Conservation (phyloP, 2,113 vertebrate species). For the Megalops atlanticus region DNA sequence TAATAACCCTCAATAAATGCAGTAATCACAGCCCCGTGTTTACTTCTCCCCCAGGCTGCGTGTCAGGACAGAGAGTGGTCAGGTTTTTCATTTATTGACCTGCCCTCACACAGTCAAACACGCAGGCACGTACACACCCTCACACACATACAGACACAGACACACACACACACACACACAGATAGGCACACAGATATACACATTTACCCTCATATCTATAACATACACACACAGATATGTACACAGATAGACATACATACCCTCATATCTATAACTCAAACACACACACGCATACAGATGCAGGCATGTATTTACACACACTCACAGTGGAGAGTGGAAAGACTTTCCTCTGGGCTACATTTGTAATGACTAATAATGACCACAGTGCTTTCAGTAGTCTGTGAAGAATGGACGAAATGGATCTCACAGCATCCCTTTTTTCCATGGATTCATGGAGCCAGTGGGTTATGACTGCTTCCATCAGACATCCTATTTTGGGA, state of each 20-base stretch:
- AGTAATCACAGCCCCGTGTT: background rate
- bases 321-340: too few species aligned
- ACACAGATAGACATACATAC: background rate
- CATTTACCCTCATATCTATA: too few species aligned
- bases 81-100: conserved; percentile 5
- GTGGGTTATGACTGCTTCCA: background rate
- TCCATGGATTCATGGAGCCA: background rate
- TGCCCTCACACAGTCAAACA: too few species aligned
- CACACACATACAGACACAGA: background rate
- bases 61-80: background rate
- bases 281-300: too few species aligned
- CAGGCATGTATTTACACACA: too few species aligned
- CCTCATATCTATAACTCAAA: too few species aligned
- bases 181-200: background rate
- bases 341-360: too few species aligned
- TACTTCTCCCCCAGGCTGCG: background rate
- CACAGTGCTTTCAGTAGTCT: too few species aligned
- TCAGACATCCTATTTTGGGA: background rate
- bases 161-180: background rate
- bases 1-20: background rate
- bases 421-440: background rate
- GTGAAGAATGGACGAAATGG: too few species aligned
- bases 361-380: too few species aligned
- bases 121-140: too few species aligned
- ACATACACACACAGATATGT: background rate